phyloP scores from a whole-genome alignment of 2,888 invertebrate species.

The Ptilodon capucinus region DNA sequence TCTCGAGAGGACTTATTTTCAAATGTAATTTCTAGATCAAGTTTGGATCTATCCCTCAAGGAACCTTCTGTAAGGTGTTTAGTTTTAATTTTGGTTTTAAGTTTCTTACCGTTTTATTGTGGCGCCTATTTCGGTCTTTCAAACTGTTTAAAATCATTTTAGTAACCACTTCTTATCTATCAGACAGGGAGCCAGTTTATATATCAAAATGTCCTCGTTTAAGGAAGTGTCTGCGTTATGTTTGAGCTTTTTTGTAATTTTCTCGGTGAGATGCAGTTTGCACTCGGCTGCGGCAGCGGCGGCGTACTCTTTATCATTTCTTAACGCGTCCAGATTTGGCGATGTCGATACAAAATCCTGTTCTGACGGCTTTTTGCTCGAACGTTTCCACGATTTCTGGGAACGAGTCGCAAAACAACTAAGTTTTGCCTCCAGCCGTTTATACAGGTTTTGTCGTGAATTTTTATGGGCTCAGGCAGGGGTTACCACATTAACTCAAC shows the following conservation, averaged over 20 bases:
- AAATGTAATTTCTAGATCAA: not conserved
- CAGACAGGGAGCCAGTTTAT: slow-evolving; percentile 6
- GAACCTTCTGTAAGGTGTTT: too few species aligned
- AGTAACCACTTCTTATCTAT: not conserved
- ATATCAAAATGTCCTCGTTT: slow-evolving; percentile 41
- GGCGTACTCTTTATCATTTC: slow-evolving; percentile 78
- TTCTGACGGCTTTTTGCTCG: slow-evolving; percentile 74
- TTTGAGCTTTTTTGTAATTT: slow-evolving; percentile 47
- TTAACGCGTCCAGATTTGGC: slow-evolving; percentile 81
- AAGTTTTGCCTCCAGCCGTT: slow-evolving; percentile 72
- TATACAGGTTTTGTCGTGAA: slow-evolving; percentile 79
- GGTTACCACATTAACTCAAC: slow-evolving; percentile 62
- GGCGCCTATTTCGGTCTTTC: slow-evolving; percentile 1
- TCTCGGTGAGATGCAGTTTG: slow-evolving; percentile 45
- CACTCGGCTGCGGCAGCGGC: slow-evolving; percentile 49
- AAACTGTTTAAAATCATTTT: not conserved
- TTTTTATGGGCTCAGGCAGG: slow-evolving; percentile 70
- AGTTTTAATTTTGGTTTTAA: not conserved
- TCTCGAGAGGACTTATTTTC: not conserved
- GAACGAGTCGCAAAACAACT: slow-evolving; percentile 73
- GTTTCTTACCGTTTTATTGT: not conserved
- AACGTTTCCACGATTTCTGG: slow-evolving; percentile 77
- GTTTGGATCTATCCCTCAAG: too few species aligned
- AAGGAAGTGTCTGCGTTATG: slow-evolving; percentile 39
- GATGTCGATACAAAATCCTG: slow-evolving; percentile 79